A percentile compares a stretch with the other conserved stretches of the same genome.
These are phyloP conservation scores for Allygus modestus DNA, from an alignment of 2,888 invertebrate species.

Conservation along the genomic window DNA sequence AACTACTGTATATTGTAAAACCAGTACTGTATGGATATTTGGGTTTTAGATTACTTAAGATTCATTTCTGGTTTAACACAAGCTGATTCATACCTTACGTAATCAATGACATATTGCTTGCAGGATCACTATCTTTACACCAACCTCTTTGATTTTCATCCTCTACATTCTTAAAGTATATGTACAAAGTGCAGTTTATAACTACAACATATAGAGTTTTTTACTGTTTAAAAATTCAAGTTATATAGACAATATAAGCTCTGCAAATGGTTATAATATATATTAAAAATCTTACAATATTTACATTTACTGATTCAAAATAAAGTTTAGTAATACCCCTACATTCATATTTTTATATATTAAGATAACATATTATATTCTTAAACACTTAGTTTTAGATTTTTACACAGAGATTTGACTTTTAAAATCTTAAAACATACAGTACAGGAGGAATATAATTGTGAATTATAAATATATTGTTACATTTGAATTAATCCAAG, in stretches of 20 bases:
- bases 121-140: neutral
- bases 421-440: neutral
- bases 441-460: too few species aligned
- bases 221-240: neutral
- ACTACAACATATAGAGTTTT: slow-evolving; percentile 31
- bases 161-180: neutral
- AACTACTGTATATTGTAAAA: too few species aligned
- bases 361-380: neutral
- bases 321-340: neutral
- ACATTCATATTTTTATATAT: neutral
- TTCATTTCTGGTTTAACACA: too few species aligned
- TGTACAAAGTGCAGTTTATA: slow-evolving; percentile 20
- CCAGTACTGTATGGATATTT: neutral
- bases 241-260: slow-evolving; percentile 10
- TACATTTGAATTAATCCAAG: too few species aligned
- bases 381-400: neutral
- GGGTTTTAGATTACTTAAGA: too few species aligned
- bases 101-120: neutral
- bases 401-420: neutral
- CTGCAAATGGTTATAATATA: neutral
- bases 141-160: slow-evolving; percentile 5
- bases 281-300: slow-evolving; percentile 6
- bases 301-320: neutral
- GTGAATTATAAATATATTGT: too few species aligned
- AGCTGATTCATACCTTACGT: too few species aligned